A percentile compares a stretch with the other conserved stretches of the same genome.
Evolutionary conservation across 2,888 invertebrate genomes (phyloP).

Genomic region (Xestia rhomboidea): DNA sequence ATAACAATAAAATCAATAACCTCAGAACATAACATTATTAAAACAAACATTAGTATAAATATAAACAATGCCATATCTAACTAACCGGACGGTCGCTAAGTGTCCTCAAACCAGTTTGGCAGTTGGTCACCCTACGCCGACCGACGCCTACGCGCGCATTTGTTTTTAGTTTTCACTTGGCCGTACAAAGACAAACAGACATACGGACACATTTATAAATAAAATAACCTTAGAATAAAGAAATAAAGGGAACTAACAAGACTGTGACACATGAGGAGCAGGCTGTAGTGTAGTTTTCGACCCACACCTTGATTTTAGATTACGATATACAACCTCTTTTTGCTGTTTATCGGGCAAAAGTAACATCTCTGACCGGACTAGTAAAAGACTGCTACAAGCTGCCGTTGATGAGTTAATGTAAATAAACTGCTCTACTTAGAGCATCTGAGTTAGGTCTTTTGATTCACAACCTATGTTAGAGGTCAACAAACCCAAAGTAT

Average conservation of each 20-base stretch:
- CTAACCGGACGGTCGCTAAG: slow-evolving; percentile 45
- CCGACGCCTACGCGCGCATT: slow-evolving; percentile 72
- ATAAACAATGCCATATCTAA: slow-evolving; percentile 51
- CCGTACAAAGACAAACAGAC: slow-evolving; percentile 42
- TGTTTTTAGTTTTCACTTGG: slow-evolving; percentile 71
- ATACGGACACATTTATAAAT: slow-evolving; percentile 51
- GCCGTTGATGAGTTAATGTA: not conserved
- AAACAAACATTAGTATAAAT: slow-evolving; percentile 61
- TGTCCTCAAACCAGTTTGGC: slow-evolving; percentile 63
- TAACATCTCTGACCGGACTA: not conserved
- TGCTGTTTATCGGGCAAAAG: not conserved
- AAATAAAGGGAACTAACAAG: slow-evolving; percentile 28
- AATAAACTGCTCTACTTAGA: not conserved
- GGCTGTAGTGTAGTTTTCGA: slow-evolving; percentile 1
- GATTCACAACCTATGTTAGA: slow-evolving; percentile 1
- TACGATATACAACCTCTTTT: not conserved
- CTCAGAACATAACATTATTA: slow-evolving; percentile 46
- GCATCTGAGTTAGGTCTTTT: not conserved
- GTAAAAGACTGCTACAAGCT: not conserved
- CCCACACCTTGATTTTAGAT: slow-evolving; percentile 14
- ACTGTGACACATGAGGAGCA: slow-evolving; percentile 18
- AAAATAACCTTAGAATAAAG: slow-evolving; percentile 47
- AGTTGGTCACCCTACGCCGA: slow-evolving; percentile 59
- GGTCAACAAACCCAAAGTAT: not conserved
- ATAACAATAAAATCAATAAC: slow-evolving; percentile 53